Base-by-base conservation (phyloP, 2,888 invertebrate genomes). In the Luperina testacea region DNA sequence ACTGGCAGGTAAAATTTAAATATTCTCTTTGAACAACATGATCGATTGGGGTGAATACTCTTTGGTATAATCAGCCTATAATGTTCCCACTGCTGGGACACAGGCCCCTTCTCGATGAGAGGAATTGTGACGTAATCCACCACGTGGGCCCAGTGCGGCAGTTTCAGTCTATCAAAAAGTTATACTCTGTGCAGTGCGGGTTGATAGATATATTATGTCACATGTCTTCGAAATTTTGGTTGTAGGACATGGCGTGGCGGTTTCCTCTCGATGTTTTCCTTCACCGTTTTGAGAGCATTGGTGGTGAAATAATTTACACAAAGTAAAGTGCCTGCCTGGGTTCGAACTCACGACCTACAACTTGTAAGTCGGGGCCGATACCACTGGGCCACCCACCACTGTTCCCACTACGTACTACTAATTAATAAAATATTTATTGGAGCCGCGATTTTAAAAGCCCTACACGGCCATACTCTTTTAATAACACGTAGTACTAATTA, bases 381-480 rank as follows among this genome's bases (percentile, higher is more conserved):
- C 17, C 17, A 51, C 51, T 51, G 51, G 51, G 57, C 9, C 24
- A 57, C 24, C 9, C 24, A 57, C 9, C 57, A 57, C 57, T 24
- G 9, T 24, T 24, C 11, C 24, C 57, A 57, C 57, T 57, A 57
- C n/a, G n/a, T n/a, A n/a, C 11, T 11, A 24, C 11, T 57, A 57
- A 57, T 24, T 32, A 13, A n/a, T 64, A 1, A 3, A 42, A 53
- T 20, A 13, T 45, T 53, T 42, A 6, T 32, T 38, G 1, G 24
- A 38, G 0, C 8, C 77, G 69, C 77, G 24, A 11, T 51, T 77
- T 77, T 59, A 0, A 51, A 70, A 59, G 69, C 64, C 82, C 68
- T 17, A 82, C 57, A 75, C 17, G n/a, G 4, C 45, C 8, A n/a
- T 38, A 20, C 67, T 72, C 24, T 61, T 32, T 76, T 61, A 80